Base-by-base conservation (phyloP, 2,888 invertebrate species). In the Tethea ocularis region DNA sequence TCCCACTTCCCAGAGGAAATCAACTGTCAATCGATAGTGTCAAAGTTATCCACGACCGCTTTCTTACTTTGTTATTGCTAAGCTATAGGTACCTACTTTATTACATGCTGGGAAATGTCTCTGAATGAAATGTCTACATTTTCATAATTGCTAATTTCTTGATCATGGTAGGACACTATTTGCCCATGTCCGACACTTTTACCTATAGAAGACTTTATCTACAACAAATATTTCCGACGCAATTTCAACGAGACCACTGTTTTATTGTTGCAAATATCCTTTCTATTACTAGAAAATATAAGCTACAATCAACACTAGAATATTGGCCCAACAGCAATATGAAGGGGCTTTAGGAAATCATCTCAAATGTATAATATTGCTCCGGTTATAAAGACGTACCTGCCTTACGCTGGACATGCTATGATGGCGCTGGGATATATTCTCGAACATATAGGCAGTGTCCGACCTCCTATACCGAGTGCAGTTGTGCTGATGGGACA, bases 371-470 rank as follows among this genome's bases (percentile, higher is more conserved):
- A 79, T 59, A 63, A 80, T 57, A 58, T 77, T 51, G 59, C 71
- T 38, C 62, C 62, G 17, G 52, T 73, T 38, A 11, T 85, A 22
- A 68, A 77, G 51, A 17, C 68, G 51, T 88, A 83, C 66, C 66
- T 88, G 60, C 86, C 90, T 22, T 85, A 83, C 64, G 53, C 86
- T 22, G 91, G 91, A 41, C 88, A 91, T 59, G 63, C 71, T 36
- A 56, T 91, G 38, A 89, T 91, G 90, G 84, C 83, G 2, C 2
- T 87, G 20, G 92, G 91, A n/a, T 91, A 89, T 67, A 56, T 83
- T n/a, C 60, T 89, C 36, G 88, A 91, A 66, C 88, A 88, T 57
- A 68, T 87, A 10, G 79, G 81, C 17, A 67, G 64, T 59, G 58
- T 84, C 0, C 68, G 72, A 1, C 82, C 89, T 6, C 90, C 90